Base-by-base conservation (phyloP, 2,888 invertebrate genomes). In the Stegophylla sp. region DNA sequence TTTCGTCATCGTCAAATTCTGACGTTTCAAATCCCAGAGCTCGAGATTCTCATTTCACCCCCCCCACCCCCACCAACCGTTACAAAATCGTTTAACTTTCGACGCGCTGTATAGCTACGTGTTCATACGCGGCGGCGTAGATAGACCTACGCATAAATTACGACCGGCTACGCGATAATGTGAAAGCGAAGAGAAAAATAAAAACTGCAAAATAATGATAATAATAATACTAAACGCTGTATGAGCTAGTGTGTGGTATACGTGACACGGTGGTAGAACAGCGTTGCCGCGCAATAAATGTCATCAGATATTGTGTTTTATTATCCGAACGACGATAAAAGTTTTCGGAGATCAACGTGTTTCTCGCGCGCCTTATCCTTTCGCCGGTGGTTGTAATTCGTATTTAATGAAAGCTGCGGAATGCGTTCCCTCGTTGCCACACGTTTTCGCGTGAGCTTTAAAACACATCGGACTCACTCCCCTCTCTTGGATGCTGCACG, bases 31-130 rank as follows among this genome's bases (percentile, higher is more conserved):
- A 51, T 20, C 48, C 28, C 28, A 10, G 34, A 20, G 13, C 56
- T 2, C 20, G 4, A 9, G 20, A 12, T 45, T 34, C 63, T 63
- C 23, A 48, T 74, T 63, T 28, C 34, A 5, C 28, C 28, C 15
- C n/a, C n/a, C n/a, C n/a, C n/a, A n/a, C n/a, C n/a, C n/a, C n/a
- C n/a, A n/a, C n/a, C n/a, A n/a, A n/a, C n/a, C n/a, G n/a, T n/a
- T n/a, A 51, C 34, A 26, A 64, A 75, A 64, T 64, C 34, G 64
- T 75, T 75, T 75, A 75, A 75, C 51, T 75, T 75, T 51, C 34
- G 41, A 64, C 64, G 51, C n/a, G 51, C 15, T n/a, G n/a, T n/a
- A n/a, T n/a, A n/a, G n/a, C n/a, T 12, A 53, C 48, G 23, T 23
- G 3, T 15, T 2, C 15, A 56, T 1, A 56, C n/a, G 51, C 17